phyloP scores from a whole-genome alignment of 1,140 invertebrate species.

The Pachypeltis micranthus region DNA sequence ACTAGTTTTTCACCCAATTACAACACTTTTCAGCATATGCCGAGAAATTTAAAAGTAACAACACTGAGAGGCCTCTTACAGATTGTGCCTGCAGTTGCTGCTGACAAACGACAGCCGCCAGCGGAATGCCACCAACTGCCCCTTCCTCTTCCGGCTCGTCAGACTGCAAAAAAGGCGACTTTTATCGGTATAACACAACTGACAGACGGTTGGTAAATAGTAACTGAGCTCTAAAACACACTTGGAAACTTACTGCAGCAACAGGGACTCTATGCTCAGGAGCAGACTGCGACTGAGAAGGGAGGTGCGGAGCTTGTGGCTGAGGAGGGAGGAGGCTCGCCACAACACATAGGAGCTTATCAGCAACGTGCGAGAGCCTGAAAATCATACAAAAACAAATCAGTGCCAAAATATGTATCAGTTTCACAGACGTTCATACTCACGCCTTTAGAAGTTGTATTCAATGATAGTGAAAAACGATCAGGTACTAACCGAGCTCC shows the following conservation, averaged over 20 bases:
- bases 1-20: too few species aligned
- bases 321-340: background rate
- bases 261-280: too few species aligned
- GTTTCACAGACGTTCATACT: conserved; percentile 1
- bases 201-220: too few species aligned
- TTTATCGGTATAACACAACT: too few species aligned
- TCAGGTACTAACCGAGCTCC: conserved; percentile 19
- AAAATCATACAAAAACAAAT: background rate
- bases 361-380: conserved; percentile 1
- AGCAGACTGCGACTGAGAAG: too few species aligned
- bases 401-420: background rate
- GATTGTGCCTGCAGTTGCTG: background rate
- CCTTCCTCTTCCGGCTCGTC: conserved; percentile 17
- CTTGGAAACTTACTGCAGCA: too few species aligned
- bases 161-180: background rate
- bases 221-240: too few species aligned
- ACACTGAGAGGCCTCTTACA: background rate
- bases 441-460: conserved; percentile 1
- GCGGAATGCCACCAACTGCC: conserved; percentile 16
- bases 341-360: conserved; percentile 10
- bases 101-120: background rate
- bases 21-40: too few species aligned
- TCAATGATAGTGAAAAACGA: background rate
- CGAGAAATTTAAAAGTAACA: too few species aligned
- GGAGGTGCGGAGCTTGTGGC: background rate